Conservation (phyloP, 2,888 invertebrate species). For the Chydorus sphaericus region DNA sequence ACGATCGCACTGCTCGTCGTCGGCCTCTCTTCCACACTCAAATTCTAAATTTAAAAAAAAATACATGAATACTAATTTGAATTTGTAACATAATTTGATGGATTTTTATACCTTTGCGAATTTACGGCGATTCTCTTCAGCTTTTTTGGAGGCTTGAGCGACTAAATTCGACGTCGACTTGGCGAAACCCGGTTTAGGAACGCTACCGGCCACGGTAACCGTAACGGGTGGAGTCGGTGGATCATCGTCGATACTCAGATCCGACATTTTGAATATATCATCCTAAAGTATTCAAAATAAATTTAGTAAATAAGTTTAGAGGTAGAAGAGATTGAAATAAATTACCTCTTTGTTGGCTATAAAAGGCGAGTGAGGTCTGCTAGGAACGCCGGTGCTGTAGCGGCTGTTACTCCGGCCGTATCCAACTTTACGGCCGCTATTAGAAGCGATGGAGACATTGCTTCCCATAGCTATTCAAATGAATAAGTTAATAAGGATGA, state of each 20-base stretch:
- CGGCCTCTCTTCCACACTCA: neutral
- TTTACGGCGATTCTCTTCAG: neutral
- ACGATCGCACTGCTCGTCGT: neutral
- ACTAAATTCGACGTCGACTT: too few relatives aligned
- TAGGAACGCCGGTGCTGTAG: conserved; percentile 3
- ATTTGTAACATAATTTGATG: neutral
- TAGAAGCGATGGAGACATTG: conserved; percentile 8
- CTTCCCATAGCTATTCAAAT: conserved; percentile 6
- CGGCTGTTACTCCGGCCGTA: conserved; percentile 8
- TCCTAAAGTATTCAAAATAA: neutral
- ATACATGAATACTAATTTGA: neutral
- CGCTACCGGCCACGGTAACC: neutral
- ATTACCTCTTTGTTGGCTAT: neutral
- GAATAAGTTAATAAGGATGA: neutral
- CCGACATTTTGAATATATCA: conserved; percentile 14
- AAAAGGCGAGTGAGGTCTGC: conserved; percentile 2
- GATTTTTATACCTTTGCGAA: neutral
- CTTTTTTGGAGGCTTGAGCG: too few relatives aligned
- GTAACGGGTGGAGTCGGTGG: neutral
- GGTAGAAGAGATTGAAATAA: too few relatives aligned
- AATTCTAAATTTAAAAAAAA: neutral
- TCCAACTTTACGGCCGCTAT: neutral
- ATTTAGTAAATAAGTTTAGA: neutral
- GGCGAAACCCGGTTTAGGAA: neutral
- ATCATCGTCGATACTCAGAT: conserved; percentile 5